Evolutionary conservation across 1,140 invertebrate genomes (phyloP), one percentile per base, ranked within the genome.

Genomic region (Monomorium pharaonis): DNA sequence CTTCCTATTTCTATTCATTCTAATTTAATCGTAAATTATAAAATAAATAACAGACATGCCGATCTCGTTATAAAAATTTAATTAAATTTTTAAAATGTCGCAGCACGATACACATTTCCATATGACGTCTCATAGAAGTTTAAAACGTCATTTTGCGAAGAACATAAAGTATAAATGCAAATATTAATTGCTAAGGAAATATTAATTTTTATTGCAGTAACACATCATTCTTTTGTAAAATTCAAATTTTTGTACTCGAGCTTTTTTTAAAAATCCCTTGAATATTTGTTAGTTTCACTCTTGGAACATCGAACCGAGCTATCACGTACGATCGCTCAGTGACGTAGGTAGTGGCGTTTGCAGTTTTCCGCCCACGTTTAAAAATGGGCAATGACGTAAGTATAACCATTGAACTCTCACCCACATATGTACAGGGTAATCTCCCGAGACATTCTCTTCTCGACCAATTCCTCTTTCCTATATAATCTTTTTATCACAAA

Each of bases 361-460:
- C 47, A 54, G 21, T 58, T 51, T 37, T 56, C 51, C 67, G 51
- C 78, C 65, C 37, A 83, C 78, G 24, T 42, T 58, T 33, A 33
- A 70, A 70, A 70, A 30, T 14, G 24, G 42, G 5, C 18, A 33
- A n/a, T 83, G 67, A 83, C 78, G 78, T 81, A 81, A 70, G 21
- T 83, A 72, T 14, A 47, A 58, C 63, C 24, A 81, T 18, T 44
- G 37, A 83, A 74, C 47, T 37, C 37, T 83, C 49, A 12, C 67
- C 67, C 37, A 83, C 67, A 27, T 24, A 24, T 21, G 5, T 81
- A 14, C 6, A 3, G n/a, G 3, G 12, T 56, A 12, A 72, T 27
- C 65, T 44, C 56, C 24, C 12, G 9, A 4, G 14, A 33, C 2
- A 33, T 47, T 16, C 42, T 60, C 51, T 65, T 83, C 14, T 33